Conservation (phyloP, 1,140 invertebrate species). For the Tetragnatha versicolor region DNA sequence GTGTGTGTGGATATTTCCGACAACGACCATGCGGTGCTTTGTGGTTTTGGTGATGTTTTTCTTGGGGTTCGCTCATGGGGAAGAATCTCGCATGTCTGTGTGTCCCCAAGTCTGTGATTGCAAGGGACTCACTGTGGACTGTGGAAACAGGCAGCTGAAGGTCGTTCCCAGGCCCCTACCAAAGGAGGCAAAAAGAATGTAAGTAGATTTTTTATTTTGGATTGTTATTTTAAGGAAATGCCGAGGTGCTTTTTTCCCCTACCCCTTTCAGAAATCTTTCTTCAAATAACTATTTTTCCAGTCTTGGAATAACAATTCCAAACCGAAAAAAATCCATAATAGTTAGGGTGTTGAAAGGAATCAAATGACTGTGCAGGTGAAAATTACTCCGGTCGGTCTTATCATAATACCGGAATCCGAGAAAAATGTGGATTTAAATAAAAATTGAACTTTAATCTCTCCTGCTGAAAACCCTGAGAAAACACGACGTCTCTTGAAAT, state of each 20-base stretch:
- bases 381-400: no score
- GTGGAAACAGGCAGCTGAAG: constrained; percentile 79
- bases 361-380: no score
- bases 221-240: background rate
- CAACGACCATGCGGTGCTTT: background rate
- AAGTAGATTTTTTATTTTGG: constrained; percentile 67
- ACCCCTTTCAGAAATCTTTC: background rate
- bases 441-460: no score
- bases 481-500: no score
- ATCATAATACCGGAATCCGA: no score
- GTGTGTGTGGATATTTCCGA: background rate
- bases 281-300: background rate
- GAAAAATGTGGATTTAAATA: no score
- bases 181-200: constrained; percentile 80
- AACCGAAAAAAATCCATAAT: no score
- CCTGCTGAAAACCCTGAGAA: no score
- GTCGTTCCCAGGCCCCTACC: constrained; percentile 80
- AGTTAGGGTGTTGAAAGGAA: no score
- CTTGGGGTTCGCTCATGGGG: constrained; percentile 30
- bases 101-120: constrained; percentile 85
- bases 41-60: constrained; percentile 29
- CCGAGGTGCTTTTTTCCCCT: background rate
- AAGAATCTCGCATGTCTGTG: constrained; percentile 48
- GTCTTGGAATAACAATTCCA: no score
- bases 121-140: constrained; percentile 78